Base-by-base conservation (phyloP, 2,113 vertebrate genomes). In the Lasiurus cinereus region DNA sequence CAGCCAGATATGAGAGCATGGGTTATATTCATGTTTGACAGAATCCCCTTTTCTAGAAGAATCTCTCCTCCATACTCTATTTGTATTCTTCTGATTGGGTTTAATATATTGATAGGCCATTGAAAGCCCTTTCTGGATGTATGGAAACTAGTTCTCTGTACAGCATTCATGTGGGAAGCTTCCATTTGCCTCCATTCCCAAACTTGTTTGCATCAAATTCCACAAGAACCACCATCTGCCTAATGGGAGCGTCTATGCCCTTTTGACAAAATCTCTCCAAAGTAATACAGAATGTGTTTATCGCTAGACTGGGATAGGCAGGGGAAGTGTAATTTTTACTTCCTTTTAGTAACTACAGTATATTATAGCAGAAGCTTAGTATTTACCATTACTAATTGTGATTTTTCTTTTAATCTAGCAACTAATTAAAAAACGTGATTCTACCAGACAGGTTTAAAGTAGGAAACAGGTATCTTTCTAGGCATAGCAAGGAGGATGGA, bases 401-500 rank as follows among this genome's bases (percentile, higher is more conserved):
- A 64, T 24, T 64, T 66, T 88, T 52, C 59, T 94, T 59, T 43
- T 29, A 29, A 31, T 95, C 33, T 87, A 83, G 27, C 18, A 80
- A 70, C 43, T 56, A 31, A 70, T 73, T 39, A 59, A 78, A 43
- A 70, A 59, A n/a, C 29, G 22, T 59, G 90, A 78, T 77, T 83
- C 29, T 86, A 18, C 22, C 29, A 89, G 36, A 62, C 22, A 91
- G 4, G 0, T 80, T 56, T 93, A 77, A 70, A 43, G 15, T 64
- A 54, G 46, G n/a, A 83, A 74, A 66, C 12, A 56, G 15, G 67
- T 62, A 39, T 9, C 8, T 80, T 27, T 18, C 9, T 24, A 50
- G 16, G 2, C 36, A 50, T 48, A 11, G 52, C 9, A 64, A 43
- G 5, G 1, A 43, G 5, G 33, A 48, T 82, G 15, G 14, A 70